Conservation (phyloP, 2,113 vertebrate genomes). For the Seriola aureovittata region DNA sequence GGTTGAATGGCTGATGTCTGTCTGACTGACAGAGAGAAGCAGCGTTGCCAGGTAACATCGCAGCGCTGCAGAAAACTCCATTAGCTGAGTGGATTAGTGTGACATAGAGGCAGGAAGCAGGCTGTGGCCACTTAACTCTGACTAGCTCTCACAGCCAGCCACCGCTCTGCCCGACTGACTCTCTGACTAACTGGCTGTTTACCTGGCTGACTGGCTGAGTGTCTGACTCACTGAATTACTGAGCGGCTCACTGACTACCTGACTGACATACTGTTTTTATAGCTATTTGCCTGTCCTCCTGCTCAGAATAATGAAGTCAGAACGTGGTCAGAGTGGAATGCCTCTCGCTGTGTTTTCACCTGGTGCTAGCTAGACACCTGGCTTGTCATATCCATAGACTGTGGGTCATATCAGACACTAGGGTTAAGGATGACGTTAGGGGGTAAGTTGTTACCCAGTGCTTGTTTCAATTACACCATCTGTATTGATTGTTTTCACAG, state of each 20-base stretch:
- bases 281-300: neutral
- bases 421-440: too few species aligned
- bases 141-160: constrained; percentile 46
- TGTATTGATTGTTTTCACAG: too few species aligned
- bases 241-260: neutral
- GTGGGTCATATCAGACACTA: too few species aligned
- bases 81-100: constrained; percentile 77
- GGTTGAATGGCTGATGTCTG: constrained; percentile 39
- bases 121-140: constrained; percentile 63
- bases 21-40: constrained; percentile 36
- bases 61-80: constrained; percentile 62
- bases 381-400: too few species aligned
- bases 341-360: too few species aligned
- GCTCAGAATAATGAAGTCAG: too few species aligned
- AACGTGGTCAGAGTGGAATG: too few species aligned
- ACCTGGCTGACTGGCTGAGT: constrained; percentile 36
- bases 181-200: constrained; percentile 48
- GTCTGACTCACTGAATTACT: constrained; percentile 31
- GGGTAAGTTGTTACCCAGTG: too few species aligned
- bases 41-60: constrained; percentile 66
- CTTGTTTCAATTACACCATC: too few species aligned
- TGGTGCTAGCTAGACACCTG: too few species aligned
- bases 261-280: constrained; percentile 9
- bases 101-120: constrained; percentile 46
- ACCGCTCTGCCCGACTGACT: constrained; percentile 30